Conservation (phyloP, 64 coral and sea anemone genomes). For the Acropora yongei region DNA sequence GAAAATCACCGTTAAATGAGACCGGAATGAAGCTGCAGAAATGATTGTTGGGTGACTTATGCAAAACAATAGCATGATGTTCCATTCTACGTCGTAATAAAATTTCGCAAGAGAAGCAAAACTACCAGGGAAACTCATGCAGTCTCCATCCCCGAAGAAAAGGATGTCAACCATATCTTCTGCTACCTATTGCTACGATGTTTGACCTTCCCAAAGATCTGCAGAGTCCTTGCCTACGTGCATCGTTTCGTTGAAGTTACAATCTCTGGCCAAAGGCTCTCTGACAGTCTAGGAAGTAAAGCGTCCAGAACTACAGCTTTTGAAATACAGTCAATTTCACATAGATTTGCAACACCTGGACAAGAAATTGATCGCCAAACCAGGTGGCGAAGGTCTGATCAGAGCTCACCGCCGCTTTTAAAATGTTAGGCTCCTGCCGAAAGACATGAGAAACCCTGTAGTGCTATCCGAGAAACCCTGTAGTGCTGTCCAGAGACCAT, state of each 20-base stretch:
- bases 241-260: background rate
- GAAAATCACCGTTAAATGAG: no score
- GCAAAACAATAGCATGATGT: no score
- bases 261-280: background rate
- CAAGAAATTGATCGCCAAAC: slow-evolving; percentile 31
- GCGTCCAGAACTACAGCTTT: background rate
- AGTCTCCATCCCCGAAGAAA: background rate
- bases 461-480: background rate
- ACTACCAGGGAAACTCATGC: background rate
- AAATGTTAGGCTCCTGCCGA: background rate
- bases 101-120: background rate
- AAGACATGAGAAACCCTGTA: slow-evolving; percentile 42
- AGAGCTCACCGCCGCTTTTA: slow-evolving; percentile 53
- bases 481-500: slow-evolving; percentile 26
- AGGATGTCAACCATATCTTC: slow-evolving; percentile 30
- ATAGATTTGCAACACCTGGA: background rate
- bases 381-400: slow-evolving; percentile 30
- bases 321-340: slow-evolving; percentile 24
- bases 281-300: slow-evolving; percentile 30
- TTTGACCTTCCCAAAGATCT: slow-evolving; percentile 27
- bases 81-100: no score
- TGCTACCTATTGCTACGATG: background rate
- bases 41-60: no score
- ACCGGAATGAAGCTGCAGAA: no score
- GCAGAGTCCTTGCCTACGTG: slow-evolving; percentile 24